Conservation (phyloP, 1,140 invertebrate genomes). For the Aphidius ervi region DNA sequence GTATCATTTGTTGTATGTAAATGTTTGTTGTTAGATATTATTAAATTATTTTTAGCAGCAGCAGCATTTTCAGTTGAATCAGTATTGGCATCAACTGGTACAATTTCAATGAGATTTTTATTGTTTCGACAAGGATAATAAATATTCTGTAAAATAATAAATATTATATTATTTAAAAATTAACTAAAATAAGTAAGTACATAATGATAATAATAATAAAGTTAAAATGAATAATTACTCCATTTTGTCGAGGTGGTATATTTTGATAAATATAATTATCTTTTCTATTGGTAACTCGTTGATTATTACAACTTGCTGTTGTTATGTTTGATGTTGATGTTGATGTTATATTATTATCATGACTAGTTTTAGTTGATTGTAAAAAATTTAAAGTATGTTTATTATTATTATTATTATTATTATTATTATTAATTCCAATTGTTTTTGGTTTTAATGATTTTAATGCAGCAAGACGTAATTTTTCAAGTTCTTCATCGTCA, state of each 20-base stretch:
- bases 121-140: constrained; percentile 40
- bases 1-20: too few species aligned
- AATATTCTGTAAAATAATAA: constrained; percentile 33
- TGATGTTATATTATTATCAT: too few species aligned
- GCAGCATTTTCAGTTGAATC: constrained; percentile 16
- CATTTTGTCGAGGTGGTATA: constrained; percentile 34
- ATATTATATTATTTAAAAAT: constrained; percentile 12
- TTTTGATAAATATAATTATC: constrained; percentile 31
- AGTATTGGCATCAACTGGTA: constrained; percentile 40
- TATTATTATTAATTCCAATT: constrained; percentile 11
- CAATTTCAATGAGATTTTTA: constrained; percentile 49
- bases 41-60: constrained; percentile 12
- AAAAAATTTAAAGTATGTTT: background rate
- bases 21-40: too few species aligned
- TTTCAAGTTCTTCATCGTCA: constrained; percentile 50
- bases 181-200: constrained; percentile 1
- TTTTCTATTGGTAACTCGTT: background rate
- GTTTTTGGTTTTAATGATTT: constrained; percentile 37
- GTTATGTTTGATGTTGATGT: too few species aligned
- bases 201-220: constrained; percentile 1
- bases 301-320: too few species aligned
- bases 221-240: constrained; percentile 21
- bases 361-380: too few species aligned
- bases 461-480: constrained; percentile 45
- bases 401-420: background rate